These are phyloP conservation scores for Chloroceryle inda DNA, from an alignment of 2,797 vertebrate genomes.

Conservation along the genomic window DNA sequence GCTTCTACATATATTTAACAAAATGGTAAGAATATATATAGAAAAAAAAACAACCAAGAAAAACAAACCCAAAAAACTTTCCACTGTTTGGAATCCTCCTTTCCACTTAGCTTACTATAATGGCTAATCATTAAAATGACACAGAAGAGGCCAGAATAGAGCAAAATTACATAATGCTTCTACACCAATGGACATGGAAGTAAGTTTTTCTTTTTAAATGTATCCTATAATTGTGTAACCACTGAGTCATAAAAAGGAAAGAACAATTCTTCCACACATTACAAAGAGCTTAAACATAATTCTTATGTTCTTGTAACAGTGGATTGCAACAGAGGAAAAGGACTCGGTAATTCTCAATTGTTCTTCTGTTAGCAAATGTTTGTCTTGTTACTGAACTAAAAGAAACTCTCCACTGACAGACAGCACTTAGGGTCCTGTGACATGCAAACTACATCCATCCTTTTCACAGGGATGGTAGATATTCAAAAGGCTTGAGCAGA, in stretches of 20 bases:
- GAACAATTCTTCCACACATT: not conserved
- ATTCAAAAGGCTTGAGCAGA: not conserved
- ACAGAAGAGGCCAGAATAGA: not conserved
- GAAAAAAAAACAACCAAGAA: not conserved
- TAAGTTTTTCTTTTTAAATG: not conserved
- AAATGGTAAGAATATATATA: not conserved
- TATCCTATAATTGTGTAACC: not conserved
- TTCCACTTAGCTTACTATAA: not conserved
- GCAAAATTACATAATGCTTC: not conserved
- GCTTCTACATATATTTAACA: slow-evolving; percentile 1
- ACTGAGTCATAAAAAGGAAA: not conserved
- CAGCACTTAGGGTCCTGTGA: not conserved
- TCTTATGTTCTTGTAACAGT: not conserved
- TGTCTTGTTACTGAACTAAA: not conserved
- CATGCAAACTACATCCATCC: not conserved
- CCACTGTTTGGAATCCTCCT: not conserved
- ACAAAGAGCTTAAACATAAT: not conserved
- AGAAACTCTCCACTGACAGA: not conserved
- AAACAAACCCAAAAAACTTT: not conserved
- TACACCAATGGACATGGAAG: not conserved
- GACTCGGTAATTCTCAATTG: not conserved
- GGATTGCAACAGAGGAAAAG: not conserved
- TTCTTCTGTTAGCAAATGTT: not conserved
- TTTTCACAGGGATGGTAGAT: not conserved
- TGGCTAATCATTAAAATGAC: not conserved